These are phyloP conservation scores for Oryzias javanicus DNA, from an alignment of 2,113 vertebrate species.

Conservation along the genomic window DNA sequence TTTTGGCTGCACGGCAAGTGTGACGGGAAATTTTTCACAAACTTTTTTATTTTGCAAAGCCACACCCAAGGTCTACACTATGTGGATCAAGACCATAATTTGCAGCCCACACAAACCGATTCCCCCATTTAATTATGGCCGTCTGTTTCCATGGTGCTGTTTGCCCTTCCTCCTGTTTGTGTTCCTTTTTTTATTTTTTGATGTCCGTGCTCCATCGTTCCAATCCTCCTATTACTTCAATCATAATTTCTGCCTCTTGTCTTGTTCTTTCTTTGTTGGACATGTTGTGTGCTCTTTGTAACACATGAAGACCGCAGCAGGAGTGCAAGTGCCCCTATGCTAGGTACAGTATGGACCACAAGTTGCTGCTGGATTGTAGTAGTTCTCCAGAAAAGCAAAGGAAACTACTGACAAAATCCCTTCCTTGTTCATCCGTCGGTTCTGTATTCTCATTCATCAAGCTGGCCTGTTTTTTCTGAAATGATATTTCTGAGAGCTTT, in stretches of 20 bases:
- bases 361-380: constrained; percentile 61
- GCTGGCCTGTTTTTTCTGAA: constrained; percentile 17
- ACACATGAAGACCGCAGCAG: constrained; percentile 92
- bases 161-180: constrained; percentile 17
- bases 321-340: constrained; percentile 91
- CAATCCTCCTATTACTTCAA: constrained; percentile 37
- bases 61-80: constrained; percentile 49
- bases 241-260: constrained; percentile 74
- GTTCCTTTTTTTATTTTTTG: constrained; percentile 9
- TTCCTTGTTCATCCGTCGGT: neutral
- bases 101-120: constrained; percentile 54
- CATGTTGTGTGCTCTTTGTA: constrained; percentile 83
- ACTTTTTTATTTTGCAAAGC: constrained; percentile 38
- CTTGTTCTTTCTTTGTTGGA: constrained; percentile 79
- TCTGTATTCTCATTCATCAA: constrained; percentile 29
- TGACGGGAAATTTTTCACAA: constrained; percentile 4
- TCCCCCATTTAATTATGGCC: constrained; percentile 56
- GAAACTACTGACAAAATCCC: constrained; percentile 28
- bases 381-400: constrained; percentile 37
- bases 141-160: constrained; percentile 26
- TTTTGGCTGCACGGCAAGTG: neutral
- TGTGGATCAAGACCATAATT: constrained; percentile 53
- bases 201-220: constrained; percentile 24
- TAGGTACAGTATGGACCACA: constrained; percentile 86
- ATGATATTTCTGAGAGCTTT: constrained; percentile 23